Evolutionary conservation across 2,113 vertebrate species (phyloP), one percentile per base, ranked within the genome.

Genomic region (Platysteira castanea): DNA sequence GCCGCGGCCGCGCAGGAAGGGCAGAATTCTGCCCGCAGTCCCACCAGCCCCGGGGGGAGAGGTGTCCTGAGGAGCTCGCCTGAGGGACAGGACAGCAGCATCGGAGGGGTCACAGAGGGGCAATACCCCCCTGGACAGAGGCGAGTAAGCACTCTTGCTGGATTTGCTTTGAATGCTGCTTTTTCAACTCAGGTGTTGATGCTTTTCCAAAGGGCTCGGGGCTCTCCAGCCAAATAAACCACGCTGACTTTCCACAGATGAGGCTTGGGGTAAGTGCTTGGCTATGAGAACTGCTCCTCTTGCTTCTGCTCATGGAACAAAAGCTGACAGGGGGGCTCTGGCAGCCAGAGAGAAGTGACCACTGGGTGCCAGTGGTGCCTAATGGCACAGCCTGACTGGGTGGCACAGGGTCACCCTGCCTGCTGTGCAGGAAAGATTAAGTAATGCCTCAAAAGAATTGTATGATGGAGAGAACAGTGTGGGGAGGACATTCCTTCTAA

Each of bases 1-100:
- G 5, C 64, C 17, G 47, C 64, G 30, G 82, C 71, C 39, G 4
- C 2, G 49, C 19, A 6, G 87, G 35, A 80, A 85, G 69, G 74
- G 39, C 74, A 71, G 64, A 56, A 89, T 79, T 64, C 76, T 56
- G 27, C 30, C 57, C 0, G 26, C 47, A 13, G 2, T 23, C 68
- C 16, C 30, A 0, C 19, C 3, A 0, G 21, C 11, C 16, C 73
- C 1, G 20, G 7, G 49, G 35, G 7, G 22, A 49, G 65, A 60
- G 70, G 70, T 21, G 49, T 50, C 2, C 3, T 1, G 28, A 68
- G 59, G 39, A 93, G 75, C 91, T 71, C 31, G 10, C 11, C 79
- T 2, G 9, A 59, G 64, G 18, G 6, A 19, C 28, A 20, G 18
- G 6, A 19, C 28, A 20, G 5, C 35, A 1, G 23, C 19, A 0